These are phyloP conservation scores for Cylloceria caligata DNA, from an alignment of 2,888 invertebrate species.

Conservation along the genomic window DNA sequence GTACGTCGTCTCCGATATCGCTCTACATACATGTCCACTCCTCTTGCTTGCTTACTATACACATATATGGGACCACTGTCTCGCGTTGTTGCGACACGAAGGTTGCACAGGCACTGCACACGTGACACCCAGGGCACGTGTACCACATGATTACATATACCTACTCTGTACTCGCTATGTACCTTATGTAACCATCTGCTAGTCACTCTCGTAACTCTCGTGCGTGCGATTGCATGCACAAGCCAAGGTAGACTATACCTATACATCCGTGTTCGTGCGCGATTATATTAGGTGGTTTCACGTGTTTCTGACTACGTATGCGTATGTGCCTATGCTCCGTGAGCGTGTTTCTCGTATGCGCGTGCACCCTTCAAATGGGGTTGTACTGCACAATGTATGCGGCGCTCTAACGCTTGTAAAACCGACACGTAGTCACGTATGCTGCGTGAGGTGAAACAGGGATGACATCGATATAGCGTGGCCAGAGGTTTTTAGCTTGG, in stretches of 20 bases:
- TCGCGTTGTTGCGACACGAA: conserved; percentile 13
- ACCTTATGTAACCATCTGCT: conserved; percentile 29
- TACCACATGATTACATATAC: conserved; percentile 64
- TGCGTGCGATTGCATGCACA: conserved; percentile 62
- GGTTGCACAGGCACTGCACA: conserved; percentile 49
- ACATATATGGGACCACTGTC: neutral
- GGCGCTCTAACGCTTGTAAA: conserved; percentile 58
- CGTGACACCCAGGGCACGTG: conserved; percentile 62
- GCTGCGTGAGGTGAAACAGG: conserved; percentile 62
- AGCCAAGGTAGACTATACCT: conserved; percentile 40
- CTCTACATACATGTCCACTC: conserved; percentile 48
- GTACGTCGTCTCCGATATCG: conserved; percentile 54
- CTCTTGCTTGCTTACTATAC: conserved; percentile 35
- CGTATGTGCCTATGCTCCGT: neutral
- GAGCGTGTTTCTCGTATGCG: conserved; percentile 8
- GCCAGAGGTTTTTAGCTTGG: neutral
- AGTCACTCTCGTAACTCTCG: conserved; percentile 59
- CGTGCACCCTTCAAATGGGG: conserved; percentile 38
- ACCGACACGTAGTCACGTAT: conserved; percentile 67
- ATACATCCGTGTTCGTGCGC: conserved; percentile 20
- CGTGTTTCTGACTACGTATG: neutral
- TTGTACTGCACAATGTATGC: conserved; percentile 37
- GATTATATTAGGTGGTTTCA: conserved; percentile 34
- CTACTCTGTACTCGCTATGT: conserved; percentile 5
- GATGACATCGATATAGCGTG: conserved; percentile 20